Conservation (phyloP, 2,113 vertebrate genomes). For the Etheostoma spectabile region DNA sequence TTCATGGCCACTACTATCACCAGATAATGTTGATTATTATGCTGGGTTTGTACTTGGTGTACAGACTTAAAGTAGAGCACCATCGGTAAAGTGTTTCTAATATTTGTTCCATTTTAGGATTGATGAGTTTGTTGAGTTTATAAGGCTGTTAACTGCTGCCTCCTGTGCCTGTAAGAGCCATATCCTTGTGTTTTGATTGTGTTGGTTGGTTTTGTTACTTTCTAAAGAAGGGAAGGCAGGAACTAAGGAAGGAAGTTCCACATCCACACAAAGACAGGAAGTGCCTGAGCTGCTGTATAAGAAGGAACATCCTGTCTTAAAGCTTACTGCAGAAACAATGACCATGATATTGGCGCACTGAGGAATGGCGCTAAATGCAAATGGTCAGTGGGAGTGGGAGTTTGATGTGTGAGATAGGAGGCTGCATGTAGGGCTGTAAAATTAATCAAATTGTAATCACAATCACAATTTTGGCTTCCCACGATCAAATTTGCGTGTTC, state of each 20-base stretch:
- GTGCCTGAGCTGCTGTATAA: constrained; percentile 45
- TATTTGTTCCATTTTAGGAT: background rate
- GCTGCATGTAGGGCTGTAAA: too few species aligned
- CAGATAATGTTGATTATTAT: background rate
- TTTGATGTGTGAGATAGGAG: background rate
- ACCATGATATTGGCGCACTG: background rate
- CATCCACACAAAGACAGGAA: constrained; percentile 82
- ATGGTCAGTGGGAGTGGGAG: background rate
- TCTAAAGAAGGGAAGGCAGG: constrained; percentile 25
- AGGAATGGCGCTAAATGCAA: background rate
- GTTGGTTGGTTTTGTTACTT: constrained; percentile 7
- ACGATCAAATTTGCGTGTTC: too few species aligned
- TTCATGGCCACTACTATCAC: background rate
- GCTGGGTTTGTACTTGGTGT: background rate
- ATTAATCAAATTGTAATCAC: too few species aligned
- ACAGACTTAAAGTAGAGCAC: background rate
- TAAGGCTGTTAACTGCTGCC: background rate
- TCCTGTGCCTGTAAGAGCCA: background rate
- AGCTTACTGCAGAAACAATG: constrained; percentile 48
- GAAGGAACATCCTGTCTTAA: constrained; percentile 57
- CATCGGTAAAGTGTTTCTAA: background rate
- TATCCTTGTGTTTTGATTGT: background rate
- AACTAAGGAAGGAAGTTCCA: constrained; percentile 72
- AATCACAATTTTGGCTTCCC: too few species aligned
- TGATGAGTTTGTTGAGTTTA: background rate